Evolutionary conservation across 2,113 vertebrate genomes (phyloP).

Genomic region (Choloepus hoffmanni): DNA sequence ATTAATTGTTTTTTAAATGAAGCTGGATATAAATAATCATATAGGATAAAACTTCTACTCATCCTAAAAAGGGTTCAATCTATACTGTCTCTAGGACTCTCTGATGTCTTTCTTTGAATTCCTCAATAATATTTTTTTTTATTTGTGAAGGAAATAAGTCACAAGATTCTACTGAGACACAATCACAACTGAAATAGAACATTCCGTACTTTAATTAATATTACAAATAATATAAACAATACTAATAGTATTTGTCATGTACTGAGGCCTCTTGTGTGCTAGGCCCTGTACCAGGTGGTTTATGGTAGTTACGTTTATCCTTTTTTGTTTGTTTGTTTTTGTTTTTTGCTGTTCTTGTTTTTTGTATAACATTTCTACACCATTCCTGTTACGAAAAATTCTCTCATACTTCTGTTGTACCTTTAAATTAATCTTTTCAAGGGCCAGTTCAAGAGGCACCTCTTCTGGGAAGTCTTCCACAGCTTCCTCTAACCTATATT

Average conservation of each 20-base stretch:
- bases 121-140: neutral
- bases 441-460: neutral
- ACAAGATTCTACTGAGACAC: neutral
- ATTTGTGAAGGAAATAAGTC: neutral
- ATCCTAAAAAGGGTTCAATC: neutral
- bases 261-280: neutral
- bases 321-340: neutral
- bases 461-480: neutral
- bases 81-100: neutral
- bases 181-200: neutral
- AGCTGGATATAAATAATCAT: neutral
- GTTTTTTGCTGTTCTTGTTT: too few relatives aligned
- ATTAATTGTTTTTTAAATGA: neutral
- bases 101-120: neutral
- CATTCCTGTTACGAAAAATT: neutral
- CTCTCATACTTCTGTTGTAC: neutral
- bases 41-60: neutral
- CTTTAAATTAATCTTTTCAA: slow-evolving; percentile 49
- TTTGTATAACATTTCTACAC: neutral
- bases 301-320: neutral
- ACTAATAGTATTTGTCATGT: neutral
- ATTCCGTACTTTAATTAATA: neutral
- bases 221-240: neutral
- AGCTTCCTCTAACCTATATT: neutral
- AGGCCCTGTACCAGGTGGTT: neutral